Evolutionary conservation across 1,140 invertebrate genomes (phyloP).

Genomic region (Caenorhabditis briggsae): DNA sequence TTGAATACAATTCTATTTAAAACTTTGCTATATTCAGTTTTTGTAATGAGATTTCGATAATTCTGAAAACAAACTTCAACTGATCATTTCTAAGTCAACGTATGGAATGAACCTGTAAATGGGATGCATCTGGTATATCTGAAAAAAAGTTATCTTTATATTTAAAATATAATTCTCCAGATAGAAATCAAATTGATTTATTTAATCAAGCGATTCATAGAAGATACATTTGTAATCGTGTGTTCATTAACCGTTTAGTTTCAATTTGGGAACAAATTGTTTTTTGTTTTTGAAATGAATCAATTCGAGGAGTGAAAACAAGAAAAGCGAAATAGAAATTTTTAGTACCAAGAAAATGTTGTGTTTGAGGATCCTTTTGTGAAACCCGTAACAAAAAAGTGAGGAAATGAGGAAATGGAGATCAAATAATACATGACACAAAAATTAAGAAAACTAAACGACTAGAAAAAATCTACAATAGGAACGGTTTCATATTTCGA

Average conservation of each 20-base stretch:
- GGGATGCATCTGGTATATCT: too few relatives aligned
- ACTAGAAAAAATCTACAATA: neutral
- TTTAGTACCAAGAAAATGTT: constrained; percentile 42
- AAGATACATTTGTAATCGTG: neutral
- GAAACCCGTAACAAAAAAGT: constrained; percentile 1
- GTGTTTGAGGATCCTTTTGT: neutral
- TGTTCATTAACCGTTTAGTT: constrained; percentile 38
- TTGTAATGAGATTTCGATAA: too few relatives aligned
- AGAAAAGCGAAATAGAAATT: constrained; percentile 27
- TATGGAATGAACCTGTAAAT: too few relatives aligned
- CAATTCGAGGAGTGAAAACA: neutral
- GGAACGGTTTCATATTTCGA: constrained; percentile 1
- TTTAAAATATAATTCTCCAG: neutral
- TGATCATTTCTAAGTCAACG: too few relatives aligned
- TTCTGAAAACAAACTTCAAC: too few relatives aligned
- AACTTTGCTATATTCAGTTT: too few relatives aligned
- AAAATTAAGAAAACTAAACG: neutral
- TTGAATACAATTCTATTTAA: too few relatives aligned
- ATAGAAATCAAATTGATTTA: constrained; percentile 33
- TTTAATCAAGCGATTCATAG: constrained; percentile 41
- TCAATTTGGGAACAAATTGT: neutral
- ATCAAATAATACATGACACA: neutral
- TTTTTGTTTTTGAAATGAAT: neutral
- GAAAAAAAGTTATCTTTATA: too few relatives aligned
- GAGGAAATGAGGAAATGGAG: neutral